These are phyloP conservation scores for Diadromus collaris DNA, from an alignment of 2,888 invertebrate genomes.

Conservation along the genomic window DNA sequence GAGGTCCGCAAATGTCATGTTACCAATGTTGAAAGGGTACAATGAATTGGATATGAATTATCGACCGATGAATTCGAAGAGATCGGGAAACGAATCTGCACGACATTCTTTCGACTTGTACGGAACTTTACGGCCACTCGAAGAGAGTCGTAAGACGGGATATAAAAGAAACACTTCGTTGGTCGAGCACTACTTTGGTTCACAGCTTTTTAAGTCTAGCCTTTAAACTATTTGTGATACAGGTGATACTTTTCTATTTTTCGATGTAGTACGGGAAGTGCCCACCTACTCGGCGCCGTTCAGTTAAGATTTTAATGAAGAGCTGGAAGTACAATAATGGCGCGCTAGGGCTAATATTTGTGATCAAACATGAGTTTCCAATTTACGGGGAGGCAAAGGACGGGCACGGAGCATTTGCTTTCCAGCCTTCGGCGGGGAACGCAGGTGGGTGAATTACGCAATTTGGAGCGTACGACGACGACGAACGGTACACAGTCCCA, in stretches of 20 bases:
- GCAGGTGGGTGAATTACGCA: constrained; percentile 57
- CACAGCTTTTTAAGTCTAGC: neutral
- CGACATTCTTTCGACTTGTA: constrained; percentile 3
- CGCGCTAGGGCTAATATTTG: constrained; percentile 33
- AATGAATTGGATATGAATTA: constrained; percentile 2
- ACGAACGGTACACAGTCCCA: constrained; percentile 24
- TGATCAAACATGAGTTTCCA: constrained; percentile 52
- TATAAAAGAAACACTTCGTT: constrained; percentile 12
- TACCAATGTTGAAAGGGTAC: neutral
- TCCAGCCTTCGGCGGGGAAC: constrained; percentile 47
- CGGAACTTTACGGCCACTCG: constrained; percentile 13
- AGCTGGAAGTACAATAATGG: constrained; percentile 29
- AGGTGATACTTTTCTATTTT: constrained; percentile 11
- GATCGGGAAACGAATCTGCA: neutral
- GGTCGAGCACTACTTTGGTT: constrained; percentile 5
- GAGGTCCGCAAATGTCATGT: no score
- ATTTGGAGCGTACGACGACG: constrained; percentile 48
- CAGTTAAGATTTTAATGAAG: constrained; percentile 14
- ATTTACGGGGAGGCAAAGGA: constrained; percentile 46
- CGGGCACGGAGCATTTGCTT: constrained; percentile 47
- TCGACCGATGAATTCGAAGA: neutral
- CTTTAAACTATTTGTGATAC: neutral
- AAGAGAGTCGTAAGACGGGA: constrained; percentile 6
- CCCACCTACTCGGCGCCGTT: constrained; percentile 21
- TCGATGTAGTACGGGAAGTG: neutral